Evolutionary conservation across 1,140 invertebrate species (phyloP).

Genomic region (Asobara japonica): DNA sequence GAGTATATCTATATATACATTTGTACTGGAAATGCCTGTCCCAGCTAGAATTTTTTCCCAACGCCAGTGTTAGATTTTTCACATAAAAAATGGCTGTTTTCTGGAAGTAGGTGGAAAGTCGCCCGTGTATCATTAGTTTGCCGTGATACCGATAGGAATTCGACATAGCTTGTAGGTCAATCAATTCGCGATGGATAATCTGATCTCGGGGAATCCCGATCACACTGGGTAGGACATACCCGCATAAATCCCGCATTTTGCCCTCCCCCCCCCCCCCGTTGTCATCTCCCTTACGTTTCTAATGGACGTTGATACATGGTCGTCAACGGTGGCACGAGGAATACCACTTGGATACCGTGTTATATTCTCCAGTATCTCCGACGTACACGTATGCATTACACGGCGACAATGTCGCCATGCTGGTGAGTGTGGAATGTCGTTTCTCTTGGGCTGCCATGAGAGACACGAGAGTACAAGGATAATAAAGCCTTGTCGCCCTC

Average conservation of each 20-base stretch:
- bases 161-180: neutral
- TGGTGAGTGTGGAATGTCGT: conserved; percentile 28
- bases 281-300: conserved; percentile 40
- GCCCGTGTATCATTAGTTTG: no score
- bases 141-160: conserved; percentile 22
- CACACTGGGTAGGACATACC: neutral
- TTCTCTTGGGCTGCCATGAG: conserved; percentile 5
- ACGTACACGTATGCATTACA: conserved; percentile 29
- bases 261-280: conserved; percentile 17
- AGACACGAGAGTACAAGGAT: conserved; percentile 21
- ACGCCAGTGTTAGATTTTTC: no score
- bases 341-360: conserved; percentile 29
- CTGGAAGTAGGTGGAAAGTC: no score
- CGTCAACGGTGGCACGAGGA: conserved; percentile 34
- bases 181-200: conserved; percentile 10
- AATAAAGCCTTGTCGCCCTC: conserved; percentile 27
- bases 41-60: no score
- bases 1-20: no score
- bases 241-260: conserved; percentile 23
- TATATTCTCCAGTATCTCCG: neutral
- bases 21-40: no score
- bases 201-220: conserved; percentile 21
- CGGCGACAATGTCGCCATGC: conserved; percentile 33
- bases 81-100: no score
- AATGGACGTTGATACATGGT: conserved; percentile 55